Percentiles rank a stretch among this genome's conserved stretches.
Evolutionary conservation across 2,113 vertebrate genomes (phyloP).

Genomic region (Corythornis madagascariensis): DNA sequence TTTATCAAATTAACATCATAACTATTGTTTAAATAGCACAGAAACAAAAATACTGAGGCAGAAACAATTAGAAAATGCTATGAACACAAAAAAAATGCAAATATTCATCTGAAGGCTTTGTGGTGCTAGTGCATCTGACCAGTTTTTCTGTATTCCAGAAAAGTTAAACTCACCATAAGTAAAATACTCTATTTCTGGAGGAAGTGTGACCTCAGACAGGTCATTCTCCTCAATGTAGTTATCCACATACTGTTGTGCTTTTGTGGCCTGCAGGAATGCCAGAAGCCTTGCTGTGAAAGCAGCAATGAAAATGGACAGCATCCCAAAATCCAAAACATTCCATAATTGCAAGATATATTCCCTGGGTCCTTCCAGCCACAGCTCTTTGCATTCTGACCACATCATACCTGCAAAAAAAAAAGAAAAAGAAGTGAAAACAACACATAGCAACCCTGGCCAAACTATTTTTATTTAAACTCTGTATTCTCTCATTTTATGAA

Average conservation of each 20-base stretch:
- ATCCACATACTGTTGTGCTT: conserved; percentile 89
- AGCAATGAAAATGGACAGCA: conserved; percentile 90
- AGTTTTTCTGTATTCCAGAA: background rate
- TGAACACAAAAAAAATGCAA: background rate
- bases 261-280: conserved; percentile 86
- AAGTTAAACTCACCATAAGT: conserved; percentile 81
- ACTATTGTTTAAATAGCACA: background rate
- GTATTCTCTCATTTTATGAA: background rate
- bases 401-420: conserved; percentile 83
- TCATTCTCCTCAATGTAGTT: conserved; percentile 81
- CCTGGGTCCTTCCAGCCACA: conserved; percentile 88
- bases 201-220: conserved; percentile 83
- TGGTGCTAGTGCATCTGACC: background rate
- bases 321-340: conserved; percentile 90
- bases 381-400: conserved; percentile 92
- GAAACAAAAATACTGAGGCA: background rate
- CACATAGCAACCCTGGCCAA: background rate
- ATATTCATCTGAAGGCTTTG: background rate
- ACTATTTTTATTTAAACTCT: background rate
- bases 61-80: background rate
- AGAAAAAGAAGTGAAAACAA: background rate
- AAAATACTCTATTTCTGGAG: conserved; percentile 88
- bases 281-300: conserved; percentile 88
- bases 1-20: background rate
- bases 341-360: conserved; percentile 89